A percentile compares a stretch with the other conserved stretches of the same genome.
phyloP scores from a whole-genome alignment of 2,113 vertebrate species.

The Actenoides hombroni region DNA sequence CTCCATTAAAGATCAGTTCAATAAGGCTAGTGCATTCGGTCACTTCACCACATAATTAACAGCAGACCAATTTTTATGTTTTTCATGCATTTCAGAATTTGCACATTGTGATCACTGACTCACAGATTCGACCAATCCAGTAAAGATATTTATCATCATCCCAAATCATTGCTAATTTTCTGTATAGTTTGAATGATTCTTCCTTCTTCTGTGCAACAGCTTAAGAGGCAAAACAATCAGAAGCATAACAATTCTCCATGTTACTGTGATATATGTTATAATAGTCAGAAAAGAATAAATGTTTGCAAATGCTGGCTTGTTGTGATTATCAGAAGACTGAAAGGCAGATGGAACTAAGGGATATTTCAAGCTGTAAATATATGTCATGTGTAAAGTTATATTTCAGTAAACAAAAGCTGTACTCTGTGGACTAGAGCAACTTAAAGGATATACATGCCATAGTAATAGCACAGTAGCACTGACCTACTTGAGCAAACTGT shows the following conservation, averaged over 20 bases:
- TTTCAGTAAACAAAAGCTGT: not conserved
- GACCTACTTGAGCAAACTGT: slow-evolving; percentile 6
- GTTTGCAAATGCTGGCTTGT: not conserved
- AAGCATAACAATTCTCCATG: not conserved
- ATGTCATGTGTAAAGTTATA: not conserved
- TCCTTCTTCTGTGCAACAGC: not conserved
- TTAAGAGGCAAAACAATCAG: not conserved
- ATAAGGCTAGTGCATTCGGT: not conserved
- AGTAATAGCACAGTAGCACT: not conserved
- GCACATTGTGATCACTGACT: not conserved
- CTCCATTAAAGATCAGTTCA: not conserved
- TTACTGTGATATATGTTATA: accelerated
- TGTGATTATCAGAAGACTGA: not conserved
- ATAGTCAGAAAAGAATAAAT: not conserved
- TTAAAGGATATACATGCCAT: accelerated
- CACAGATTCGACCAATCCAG: accelerated
- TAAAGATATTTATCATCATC: not conserved
- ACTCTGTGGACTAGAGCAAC: not conserved
- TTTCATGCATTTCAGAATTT: not conserved
- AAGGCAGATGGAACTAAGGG: not conserved
- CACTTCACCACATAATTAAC: not conserved
- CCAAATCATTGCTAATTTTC: not conserved
- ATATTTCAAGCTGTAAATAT: not conserved
- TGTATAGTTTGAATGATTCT: not conserved
- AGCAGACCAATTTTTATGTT: not conserved